Conservation (phyloP, 1,140 invertebrate genomes). For the Nixonia krombeini region DNA sequence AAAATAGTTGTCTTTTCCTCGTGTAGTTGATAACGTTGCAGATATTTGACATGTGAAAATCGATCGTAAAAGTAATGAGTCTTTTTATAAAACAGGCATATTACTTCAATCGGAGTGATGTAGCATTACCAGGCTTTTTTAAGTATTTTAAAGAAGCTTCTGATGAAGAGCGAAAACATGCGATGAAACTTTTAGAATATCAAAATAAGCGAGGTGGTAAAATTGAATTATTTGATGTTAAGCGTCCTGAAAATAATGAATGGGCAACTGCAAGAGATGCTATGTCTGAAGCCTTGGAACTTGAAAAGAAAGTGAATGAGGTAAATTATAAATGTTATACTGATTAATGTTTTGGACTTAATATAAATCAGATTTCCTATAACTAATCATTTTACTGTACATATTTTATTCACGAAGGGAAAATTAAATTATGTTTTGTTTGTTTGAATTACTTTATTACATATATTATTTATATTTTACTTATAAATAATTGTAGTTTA, state of each 20-base stretch:
- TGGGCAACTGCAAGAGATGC: conserved; percentile 80
- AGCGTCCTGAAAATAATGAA: conserved; percentile 75
- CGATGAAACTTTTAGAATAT: conserved; percentile 82
- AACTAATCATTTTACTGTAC: too few relatives aligned
- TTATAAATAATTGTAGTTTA: too few relatives aligned
- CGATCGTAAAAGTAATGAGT: too few relatives aligned
- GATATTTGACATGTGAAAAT: too few relatives aligned
- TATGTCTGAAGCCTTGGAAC: conserved; percentile 78
- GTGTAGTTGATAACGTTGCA: too few relatives aligned
- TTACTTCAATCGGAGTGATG: conserved; percentile 85
- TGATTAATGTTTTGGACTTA: background rate
- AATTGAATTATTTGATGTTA: conserved; percentile 73
- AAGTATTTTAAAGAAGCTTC: conserved; percentile 82
- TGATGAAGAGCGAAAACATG: conserved; percentile 84
- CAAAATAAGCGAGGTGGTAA: conserved; percentile 86
- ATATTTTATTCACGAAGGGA: too few relatives aligned
- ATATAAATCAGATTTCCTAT: background rate
- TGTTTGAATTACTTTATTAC: too few relatives aligned
- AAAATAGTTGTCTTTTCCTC: too few relatives aligned
- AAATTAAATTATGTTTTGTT: too few relatives aligned
- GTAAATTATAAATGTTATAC: conserved; percentile 23
- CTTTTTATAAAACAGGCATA: conserved; percentile 73
- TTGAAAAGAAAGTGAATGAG: conserved; percentile 85
- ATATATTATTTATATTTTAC: too few relatives aligned
- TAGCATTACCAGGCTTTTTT: conserved; percentile 80